phyloP scores from a whole-genome alignment of 1,140 invertebrate genomes.

The Diorhabda carinulata region DNA sequence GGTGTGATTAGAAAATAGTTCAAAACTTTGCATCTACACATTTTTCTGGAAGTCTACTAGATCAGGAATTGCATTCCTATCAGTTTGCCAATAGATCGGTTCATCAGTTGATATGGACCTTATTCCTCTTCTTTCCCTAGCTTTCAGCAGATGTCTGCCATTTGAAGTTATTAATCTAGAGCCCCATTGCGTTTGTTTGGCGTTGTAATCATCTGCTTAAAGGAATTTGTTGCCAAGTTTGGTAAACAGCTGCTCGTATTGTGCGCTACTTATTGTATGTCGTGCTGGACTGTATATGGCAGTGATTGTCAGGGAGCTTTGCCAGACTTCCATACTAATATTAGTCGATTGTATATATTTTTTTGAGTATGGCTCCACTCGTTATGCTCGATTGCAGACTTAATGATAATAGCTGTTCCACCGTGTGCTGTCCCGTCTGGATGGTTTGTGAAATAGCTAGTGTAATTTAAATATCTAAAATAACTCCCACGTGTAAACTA shows the following conservation, averaged over 20 bases:
- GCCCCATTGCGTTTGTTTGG: slow-evolving; percentile 47
- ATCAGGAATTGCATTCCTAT: too few species aligned
- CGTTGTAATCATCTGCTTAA: slow-evolving; percentile 47
- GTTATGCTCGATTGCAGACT: slow-evolving; percentile 25
- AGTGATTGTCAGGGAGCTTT: not conserved
- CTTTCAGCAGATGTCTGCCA: slow-evolving; percentile 37
- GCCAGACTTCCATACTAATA: not conserved
- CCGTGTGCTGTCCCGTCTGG: slow-evolving; percentile 35
- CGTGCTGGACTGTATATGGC: not conserved
- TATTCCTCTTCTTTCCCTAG: slow-evolving; percentile 17
- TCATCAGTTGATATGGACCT: too few species aligned
- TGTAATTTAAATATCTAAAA: slow-evolving; percentile 14
- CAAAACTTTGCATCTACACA: too few species aligned
- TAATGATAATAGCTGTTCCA: slow-evolving; percentile 35
- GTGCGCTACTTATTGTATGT: not conserved
- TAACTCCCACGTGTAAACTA: too few species aligned
- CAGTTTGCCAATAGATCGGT: too few species aligned
- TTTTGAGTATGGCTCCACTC: not conserved
- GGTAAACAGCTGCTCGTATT: not conserved
- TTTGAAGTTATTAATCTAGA: slow-evolving; percentile 42
- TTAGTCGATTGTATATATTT: not conserved
- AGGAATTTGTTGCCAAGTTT: slow-evolving; percentile 42
- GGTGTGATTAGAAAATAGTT: too few species aligned
- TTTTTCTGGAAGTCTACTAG: too few species aligned
- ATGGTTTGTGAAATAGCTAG: slow-evolving; percentile 29